A percentile compares a stretch with the other conserved stretches of the same genome.
phyloP scores from a whole-genome alignment of 2,113 vertebrate genomes.

The Arvicanthis niloticus region DNA sequence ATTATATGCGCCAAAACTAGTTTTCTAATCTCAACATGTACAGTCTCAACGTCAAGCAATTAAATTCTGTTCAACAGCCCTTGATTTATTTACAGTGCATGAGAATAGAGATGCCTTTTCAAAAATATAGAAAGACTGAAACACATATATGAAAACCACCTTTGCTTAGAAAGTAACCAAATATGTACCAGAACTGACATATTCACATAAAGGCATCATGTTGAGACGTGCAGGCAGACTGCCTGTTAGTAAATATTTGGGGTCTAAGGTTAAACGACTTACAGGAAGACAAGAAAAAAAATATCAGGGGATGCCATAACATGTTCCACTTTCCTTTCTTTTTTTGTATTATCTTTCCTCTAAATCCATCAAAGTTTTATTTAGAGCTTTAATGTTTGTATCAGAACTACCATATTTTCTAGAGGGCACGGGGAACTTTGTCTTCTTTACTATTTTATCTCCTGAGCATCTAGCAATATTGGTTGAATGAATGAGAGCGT shows the following conservation, averaged over 20 bases:
- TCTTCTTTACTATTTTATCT: not conserved
- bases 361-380: not conserved
- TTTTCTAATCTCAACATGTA: slow-evolving; percentile 67
- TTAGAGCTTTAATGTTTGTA: not conserved
- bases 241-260: not conserved
- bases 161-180: not conserved
- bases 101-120: slow-evolving; percentile 17
- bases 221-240: not conserved
- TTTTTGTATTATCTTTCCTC: not conserved
- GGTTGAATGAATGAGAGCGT: not conserved
- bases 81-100: slow-evolving; percentile 44
- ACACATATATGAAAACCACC: not conserved
- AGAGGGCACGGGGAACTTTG: too few species aligned
- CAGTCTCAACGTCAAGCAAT: slow-evolving; percentile 68
- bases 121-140: slow-evolving; percentile 25
- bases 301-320: not conserved
- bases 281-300: not conserved
- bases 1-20: slow-evolving; percentile 81
- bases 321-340: not conserved
- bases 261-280: not conserved
- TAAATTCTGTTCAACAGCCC: slow-evolving; percentile 54
- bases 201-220: not conserved
- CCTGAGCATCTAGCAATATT: too few species aligned
- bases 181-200: accelerated
- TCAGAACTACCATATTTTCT: not conserved